These are phyloP conservation scores for Zoanthus solanderi DNA, from an alignment of 92 coral and sea anemone genomes.

Conservation along the genomic window DNA sequence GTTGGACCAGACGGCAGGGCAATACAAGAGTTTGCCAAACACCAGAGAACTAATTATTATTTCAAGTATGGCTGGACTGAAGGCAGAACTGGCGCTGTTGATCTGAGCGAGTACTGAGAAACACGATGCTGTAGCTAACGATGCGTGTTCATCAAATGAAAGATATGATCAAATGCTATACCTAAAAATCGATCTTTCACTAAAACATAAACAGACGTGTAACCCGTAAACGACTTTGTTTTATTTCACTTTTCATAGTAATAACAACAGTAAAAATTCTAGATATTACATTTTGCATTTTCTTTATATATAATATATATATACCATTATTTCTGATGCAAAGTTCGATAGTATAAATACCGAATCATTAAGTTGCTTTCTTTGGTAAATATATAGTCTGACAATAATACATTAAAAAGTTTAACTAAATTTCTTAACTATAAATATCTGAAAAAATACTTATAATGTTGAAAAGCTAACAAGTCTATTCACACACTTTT, in stretches of 20 bases:
- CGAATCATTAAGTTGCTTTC: conserved; percentile 56
- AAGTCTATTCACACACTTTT: conserved; percentile 65
- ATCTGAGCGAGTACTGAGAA: too few relatives aligned
- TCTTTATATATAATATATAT: conserved; percentile 8
- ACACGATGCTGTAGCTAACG: too few relatives aligned
- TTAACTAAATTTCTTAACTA: conserved; percentile 77
- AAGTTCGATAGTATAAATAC: conserved; percentile 75
- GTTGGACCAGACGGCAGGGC: too few relatives aligned
- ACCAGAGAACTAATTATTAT: too few relatives aligned
- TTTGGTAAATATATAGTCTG: conserved; percentile 69
- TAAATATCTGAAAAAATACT: conserved; percentile 94
- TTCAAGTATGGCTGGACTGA: too few relatives aligned
- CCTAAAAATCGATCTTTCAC: too few relatives aligned
- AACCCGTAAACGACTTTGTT: background rate
- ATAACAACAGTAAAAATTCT: conserved; percentile 60
- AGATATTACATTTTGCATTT: conserved; percentile 55
- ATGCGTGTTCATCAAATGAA: background rate
- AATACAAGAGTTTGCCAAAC: too few relatives aligned
- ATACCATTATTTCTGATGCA: conserved; percentile 53
- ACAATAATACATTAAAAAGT: conserved; percentile 95
- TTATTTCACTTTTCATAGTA: conserved; percentile 49
- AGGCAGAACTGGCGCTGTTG: too few relatives aligned
- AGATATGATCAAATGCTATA: background rate
- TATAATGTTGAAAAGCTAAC: conserved; percentile 70
- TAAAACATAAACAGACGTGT: too few relatives aligned